Evolutionary conservation across 2,888 invertebrate species (phyloP).

Genomic region (Lamellibrachia columna): DNA sequence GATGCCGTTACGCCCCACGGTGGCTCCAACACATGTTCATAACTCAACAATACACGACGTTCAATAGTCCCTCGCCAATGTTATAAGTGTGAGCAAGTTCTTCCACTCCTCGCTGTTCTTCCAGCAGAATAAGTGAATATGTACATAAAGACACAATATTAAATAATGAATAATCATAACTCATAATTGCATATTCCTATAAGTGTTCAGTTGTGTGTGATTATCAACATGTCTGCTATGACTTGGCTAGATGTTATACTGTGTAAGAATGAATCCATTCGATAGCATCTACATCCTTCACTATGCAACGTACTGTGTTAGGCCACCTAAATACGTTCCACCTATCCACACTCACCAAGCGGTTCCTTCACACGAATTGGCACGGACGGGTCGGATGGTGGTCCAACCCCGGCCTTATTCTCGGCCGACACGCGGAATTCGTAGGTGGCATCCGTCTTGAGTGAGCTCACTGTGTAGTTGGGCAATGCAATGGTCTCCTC

Average conservation of each 20-base stretch:
- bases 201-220: no score
- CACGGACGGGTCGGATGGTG: slow-evolving; percentile 60
- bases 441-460: slow-evolving; percentile 66
- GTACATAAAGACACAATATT: background rate
- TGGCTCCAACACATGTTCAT: slow-evolving; percentile 13
- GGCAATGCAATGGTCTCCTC: slow-evolving; percentile 28
- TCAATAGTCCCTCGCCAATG: background rate
- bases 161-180: background rate
- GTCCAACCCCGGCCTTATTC: slow-evolving; percentile 92
- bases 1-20: background rate
- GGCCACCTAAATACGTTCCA: background rate
- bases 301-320: no score
- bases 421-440: slow-evolving; percentile 85
- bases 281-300: no score
- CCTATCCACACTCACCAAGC: slow-evolving; percentile 39
- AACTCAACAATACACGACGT: background rate
- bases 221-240: no score
- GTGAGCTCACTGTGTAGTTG: slow-evolving; percentile 29
- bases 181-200: background rate
- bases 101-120: background rate
- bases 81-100: background rate
- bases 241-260: no score
- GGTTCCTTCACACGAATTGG: slow-evolving; percentile 45
- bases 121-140: background rate
- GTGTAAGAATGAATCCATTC: no score